Conservation (phyloP, 2,113 vertebrate genomes). For the Columba livia region DNA sequence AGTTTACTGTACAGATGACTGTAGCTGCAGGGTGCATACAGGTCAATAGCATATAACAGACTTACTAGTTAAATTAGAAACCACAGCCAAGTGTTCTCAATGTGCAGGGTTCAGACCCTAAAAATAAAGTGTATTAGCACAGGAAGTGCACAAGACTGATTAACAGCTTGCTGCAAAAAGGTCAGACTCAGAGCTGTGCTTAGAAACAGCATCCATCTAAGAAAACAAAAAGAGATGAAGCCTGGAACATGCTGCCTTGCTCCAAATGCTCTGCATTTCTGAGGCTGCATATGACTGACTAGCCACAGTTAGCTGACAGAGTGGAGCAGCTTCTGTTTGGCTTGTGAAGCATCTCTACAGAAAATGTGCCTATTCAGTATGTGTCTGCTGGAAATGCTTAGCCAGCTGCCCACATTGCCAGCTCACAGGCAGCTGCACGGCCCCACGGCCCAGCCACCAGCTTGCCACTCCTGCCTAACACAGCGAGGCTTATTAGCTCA, state of each 20-base stretch:
- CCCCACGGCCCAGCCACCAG: rapidly evolving
- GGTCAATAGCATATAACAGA: neutral
- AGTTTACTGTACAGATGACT: neutral
- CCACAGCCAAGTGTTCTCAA: neutral
- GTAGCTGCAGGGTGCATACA: neutral
- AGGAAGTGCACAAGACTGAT: neutral
- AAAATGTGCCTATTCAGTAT: neutral
- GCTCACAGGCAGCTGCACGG: neutral
- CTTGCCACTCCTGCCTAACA: neutral
- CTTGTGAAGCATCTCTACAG: neutral
- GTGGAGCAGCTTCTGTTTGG: neutral
- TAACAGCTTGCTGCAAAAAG: neutral
- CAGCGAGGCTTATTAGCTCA: neutral
- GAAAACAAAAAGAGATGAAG: neutral
- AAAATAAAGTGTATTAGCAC: neutral
- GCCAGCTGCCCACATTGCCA: neutral
- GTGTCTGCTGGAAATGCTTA: neutral
- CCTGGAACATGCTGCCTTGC: neutral
- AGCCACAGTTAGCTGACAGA: neutral
- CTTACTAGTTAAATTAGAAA: neutral
- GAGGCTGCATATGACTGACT: neutral
- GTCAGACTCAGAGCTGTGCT: neutral
- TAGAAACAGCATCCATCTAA: neutral
- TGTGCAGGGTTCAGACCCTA: neutral
- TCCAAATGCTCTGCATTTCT: neutral